These are phyloP conservation scores for Empis livida DNA, from an alignment of 2,888 invertebrate species.

Conservation along the genomic window DNA sequence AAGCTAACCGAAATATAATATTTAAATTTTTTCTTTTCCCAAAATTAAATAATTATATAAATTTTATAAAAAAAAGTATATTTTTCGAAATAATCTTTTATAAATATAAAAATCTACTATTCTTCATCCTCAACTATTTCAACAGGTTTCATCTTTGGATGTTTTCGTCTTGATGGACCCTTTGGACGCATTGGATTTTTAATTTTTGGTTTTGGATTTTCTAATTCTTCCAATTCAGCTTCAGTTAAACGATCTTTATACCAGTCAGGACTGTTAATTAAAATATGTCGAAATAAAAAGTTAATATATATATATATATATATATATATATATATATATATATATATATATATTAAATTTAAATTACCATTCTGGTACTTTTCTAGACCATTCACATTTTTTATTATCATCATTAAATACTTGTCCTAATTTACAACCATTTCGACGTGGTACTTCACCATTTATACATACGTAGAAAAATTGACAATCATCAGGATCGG, in stretches of 20 bases:
- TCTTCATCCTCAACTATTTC: constrained; percentile 20
- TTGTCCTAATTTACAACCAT: constrained; percentile 78
- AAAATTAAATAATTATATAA: too few relatives aligned
- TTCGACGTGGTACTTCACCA: constrained; percentile 69
- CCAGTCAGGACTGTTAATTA: constrained; percentile 68
- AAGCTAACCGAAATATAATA: too few relatives aligned
- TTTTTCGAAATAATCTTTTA: too few relatives aligned
- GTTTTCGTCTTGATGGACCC: constrained; percentile 30
- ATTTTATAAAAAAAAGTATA: too few relatives aligned
- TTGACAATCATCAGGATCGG: constrained; percentile 81
- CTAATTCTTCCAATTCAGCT: constrained; percentile 62
- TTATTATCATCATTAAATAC: constrained; percentile 72
- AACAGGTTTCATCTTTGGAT: constrained; percentile 16
- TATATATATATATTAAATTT: constrained; percentile 1
- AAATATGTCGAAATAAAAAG: neutral
- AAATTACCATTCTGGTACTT: constrained; percentile 76
- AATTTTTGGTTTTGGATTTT: constrained; percentile 56
- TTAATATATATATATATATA: constrained; percentile 5
- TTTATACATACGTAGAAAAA: constrained; percentile 88
- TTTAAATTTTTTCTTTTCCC: too few relatives aligned
- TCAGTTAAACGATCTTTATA: constrained; percentile 76
- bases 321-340: constrained; percentile 6
- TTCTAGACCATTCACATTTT: constrained; percentile 75
- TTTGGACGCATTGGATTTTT: constrained; percentile 42
- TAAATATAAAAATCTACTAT: neutral